Evolutionary conservation across 2,797 vertebrate genomes (phyloP), one percentile per base, ranked within the genome.

Genomic region (Acipenser oxyrinchus): DNA sequence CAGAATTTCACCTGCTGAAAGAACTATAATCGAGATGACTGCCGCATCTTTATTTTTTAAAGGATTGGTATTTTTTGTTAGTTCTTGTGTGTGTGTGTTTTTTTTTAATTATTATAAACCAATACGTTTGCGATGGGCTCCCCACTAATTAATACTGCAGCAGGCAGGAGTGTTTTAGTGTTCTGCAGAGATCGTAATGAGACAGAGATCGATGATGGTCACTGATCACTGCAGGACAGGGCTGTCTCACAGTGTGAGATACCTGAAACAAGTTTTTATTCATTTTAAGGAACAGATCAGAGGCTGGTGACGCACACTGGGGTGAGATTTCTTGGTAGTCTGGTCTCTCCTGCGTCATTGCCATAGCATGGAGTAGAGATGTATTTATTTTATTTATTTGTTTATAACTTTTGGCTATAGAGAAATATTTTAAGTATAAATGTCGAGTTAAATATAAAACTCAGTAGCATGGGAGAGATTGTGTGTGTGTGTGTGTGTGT

Each of bases 161-260:
- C 37, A 5, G 37, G 18, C 18, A 18, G 18, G 18, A 18, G 18
- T 86, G 85, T 84, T 82, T 83, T 74, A 77, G 81, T 85, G 83
- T 81, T 74, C 79, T 75, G 78, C 83, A 81, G 83, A 86, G 85
- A 83, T 85, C 82, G 82, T 78, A 84, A 83, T 82, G 86, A 84
- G 85, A 86, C 86, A 85, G 86, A 85, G 86, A 90, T 90, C 82
- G 86, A 88, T 89, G 86, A 70, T 77, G 81, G 84, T 83, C 83
- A 81, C 80, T 84, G 79, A 82, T 86, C 82, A 37, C 37, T 37
- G 37, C 37, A 37, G 37, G 37, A 37, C 37, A 37, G 37, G 37
- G 37, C 37, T 5, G 37, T 81, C 76, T 84, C 80, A 83, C 86
- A 82, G 79, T 83, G 84, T 82, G 78, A 76, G 81, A 88, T 86